Evolutionary conservation across 2,797 vertebrate genomes (phyloP), one percentile per base, ranked within the genome.

Genomic region (Alexandromys oeconomus): DNA sequence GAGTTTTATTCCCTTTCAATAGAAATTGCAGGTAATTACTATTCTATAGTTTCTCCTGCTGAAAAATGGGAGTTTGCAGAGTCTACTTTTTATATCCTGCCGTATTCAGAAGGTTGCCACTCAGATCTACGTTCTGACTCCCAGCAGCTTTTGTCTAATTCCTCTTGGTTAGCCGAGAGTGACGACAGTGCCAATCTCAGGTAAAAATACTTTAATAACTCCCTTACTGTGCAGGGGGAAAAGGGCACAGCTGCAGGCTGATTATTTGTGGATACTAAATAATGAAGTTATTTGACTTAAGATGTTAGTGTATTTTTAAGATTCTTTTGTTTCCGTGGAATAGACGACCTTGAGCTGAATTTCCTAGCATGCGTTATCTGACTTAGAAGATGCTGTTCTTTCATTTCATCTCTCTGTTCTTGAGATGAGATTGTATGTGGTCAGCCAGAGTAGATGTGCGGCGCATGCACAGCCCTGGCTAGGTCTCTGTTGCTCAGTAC

Each of bases 1-100:
- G 84, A 95, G 69, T 92, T 97, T 97, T 94, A 86, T 96, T 97
- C 87, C 40, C 81, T 96, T 97, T 96, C 89, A 91, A n/a, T 76
- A 76, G 95, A 74, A 98, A 96, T 84, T 97, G 43, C 76, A 78
- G 84, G 57, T 96, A 97, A 97, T 97, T 97, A 89, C 91, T 96
- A 59, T 97, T 97, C 97, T 93, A 76, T 87, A 93, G 94, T 90
- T 40, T 92, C 89, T 89, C 63, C 78, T 92, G 63, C 94, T 90
- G 91, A 93, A 96, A 96, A 97, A 94, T 92, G 94, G 89, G 57
- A 96, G 94, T 89, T 90, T 8, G 1, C 40, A 82, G 14, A 43
- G 15, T 96, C 78, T 89, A 2, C 54, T 69, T 95, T 96, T 80
- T 87, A 80, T 54, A 51, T 73, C 61, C 37, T 43, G 74, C 29